A percentile compares a stretch with the other conserved stretches of the same genome.
These are phyloP conservation scores for Scotopteryx bipunctaria DNA, from an alignment of 2,888 invertebrate genomes.

Conservation along the genomic window DNA sequence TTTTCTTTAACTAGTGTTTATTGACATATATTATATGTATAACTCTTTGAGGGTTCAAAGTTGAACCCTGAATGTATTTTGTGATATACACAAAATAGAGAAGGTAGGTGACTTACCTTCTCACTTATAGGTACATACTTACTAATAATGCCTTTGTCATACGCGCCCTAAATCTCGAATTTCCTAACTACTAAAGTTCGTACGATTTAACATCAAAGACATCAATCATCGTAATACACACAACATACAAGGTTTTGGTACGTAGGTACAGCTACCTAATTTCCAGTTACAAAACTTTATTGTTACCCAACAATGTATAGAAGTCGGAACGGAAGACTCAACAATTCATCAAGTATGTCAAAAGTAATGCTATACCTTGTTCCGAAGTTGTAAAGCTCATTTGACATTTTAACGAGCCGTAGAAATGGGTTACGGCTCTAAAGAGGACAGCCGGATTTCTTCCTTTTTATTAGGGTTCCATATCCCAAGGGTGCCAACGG, in stretches of 20 bases:
- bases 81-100: background rate
- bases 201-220: conserved; percentile 22
- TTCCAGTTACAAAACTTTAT: conserved; percentile 22
- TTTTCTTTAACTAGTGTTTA: no score
- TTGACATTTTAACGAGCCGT: conserved; percentile 17
- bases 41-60: conserved; percentile 1
- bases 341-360: conserved; percentile 16
- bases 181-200: conserved; percentile 15
- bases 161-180: conserved; percentile 3
- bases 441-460: conserved; percentile 2
- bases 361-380: conserved; percentile 26
- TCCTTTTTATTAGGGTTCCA: no score
- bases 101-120: conserved; percentile 1
- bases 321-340: conserved; percentile 11
- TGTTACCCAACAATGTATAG: conserved; percentile 13
- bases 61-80: background rate
- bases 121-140: background rate
- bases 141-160: conserved; percentile 12
- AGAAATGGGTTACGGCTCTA: background rate
- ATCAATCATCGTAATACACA: conserved; percentile 16
- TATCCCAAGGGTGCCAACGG: no score
- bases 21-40: no score
- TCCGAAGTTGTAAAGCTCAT: conserved; percentile 21
- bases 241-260: conserved; percentile 8
- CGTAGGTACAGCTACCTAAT: conserved; percentile 11